Evolutionary conservation across 2,113 vertebrate species (phyloP).

Genomic region (Rhinoderma darwinii): DNA sequence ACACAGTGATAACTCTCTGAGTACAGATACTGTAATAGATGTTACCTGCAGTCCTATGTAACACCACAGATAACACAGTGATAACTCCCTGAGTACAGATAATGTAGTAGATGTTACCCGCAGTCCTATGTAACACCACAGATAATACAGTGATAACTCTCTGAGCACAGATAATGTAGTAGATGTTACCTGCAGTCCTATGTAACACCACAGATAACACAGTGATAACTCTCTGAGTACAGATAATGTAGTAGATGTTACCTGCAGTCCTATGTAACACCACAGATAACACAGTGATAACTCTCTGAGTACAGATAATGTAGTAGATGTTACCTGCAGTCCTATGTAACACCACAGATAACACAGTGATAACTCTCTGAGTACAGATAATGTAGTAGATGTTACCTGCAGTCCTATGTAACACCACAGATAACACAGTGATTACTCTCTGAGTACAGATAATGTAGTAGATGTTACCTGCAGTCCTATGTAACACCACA

Average conservation of each 20-base stretch:
- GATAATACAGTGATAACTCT: not conserved
- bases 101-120: not conserved
- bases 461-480: not conserved
- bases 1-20: not conserved
- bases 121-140: not conserved
- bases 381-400: too few species aligned
- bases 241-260: too few species aligned
- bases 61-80: not conserved
- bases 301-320: too few species aligned
- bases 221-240: not conserved
- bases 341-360: not conserved
- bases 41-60: not conserved
- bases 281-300: not conserved
- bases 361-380: not conserved
- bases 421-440: not conserved
- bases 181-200: not conserved
- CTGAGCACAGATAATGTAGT: too few species aligned
- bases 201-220: not conserved
- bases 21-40: too few species aligned
- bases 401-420: not conserved
- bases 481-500: not conserved
- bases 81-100: not conserved
- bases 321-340: not conserved
- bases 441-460: not conserved
- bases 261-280: constrained; percentile 8